These are phyloP conservation scores for rat (Rattus norvegicus) DNA, from an alignment of 2,113 vertebrate genomes.

Conservation along the genomic window DNA sequence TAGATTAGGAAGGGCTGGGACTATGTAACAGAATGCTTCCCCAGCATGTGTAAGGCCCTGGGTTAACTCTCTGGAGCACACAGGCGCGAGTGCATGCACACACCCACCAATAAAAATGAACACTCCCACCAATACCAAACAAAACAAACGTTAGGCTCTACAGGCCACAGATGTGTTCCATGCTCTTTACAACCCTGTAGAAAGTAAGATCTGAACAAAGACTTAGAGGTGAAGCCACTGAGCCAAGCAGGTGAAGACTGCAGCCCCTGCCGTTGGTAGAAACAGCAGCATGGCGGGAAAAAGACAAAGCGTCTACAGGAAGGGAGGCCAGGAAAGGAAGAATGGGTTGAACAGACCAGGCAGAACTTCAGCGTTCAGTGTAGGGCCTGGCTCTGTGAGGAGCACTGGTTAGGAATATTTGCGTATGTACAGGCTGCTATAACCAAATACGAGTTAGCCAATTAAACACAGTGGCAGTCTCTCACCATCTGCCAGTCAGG, in stretches of 20 bases:
- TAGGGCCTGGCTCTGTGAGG: neutral
- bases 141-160: neutral
- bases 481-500: no score
- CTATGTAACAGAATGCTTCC: neutral
- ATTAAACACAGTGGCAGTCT: neutral
- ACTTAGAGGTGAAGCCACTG: neutral
- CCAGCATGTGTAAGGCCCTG: neutral
- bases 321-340: neutral
- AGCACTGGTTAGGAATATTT: neutral
- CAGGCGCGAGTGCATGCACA: neutral
- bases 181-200: neutral
- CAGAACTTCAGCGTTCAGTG: neutral
- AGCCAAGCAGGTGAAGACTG: neutral
- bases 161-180: neutral
- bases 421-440: neutral
- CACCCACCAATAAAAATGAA: neutral
- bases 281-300: neutral
- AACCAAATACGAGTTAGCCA: neutral
- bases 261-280: neutral
- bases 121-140: neutral
- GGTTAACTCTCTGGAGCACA: neutral
- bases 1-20: neutral
- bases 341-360: neutral
- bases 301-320: neutral
- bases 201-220: slow-evolving; percentile 15